These are phyloP conservation scores for Acipenser oxyrinchus DNA, from an alignment of 2,797 vertebrate species.

Conservation along the genomic window DNA sequence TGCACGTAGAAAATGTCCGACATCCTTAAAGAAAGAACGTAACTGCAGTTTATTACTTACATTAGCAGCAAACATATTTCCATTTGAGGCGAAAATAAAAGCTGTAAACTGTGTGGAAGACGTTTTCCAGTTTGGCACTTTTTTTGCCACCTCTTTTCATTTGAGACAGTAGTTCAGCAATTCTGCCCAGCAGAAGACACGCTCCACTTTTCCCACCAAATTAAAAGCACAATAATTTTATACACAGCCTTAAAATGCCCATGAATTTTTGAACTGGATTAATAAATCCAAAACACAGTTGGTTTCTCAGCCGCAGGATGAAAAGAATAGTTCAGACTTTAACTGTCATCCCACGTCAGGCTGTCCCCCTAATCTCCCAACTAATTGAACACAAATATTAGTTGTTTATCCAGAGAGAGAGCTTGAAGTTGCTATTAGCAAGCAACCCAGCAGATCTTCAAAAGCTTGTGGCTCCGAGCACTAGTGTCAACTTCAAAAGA, in stretches of 20 bases:
- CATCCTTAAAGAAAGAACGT: conserved; percentile 39
- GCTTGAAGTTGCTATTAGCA: conserved; percentile 64
- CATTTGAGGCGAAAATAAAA: conserved; percentile 28
- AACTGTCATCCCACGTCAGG: conserved; percentile 48
- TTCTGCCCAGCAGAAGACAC: conserved; percentile 27
- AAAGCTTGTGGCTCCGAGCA: conserved; percentile 43
- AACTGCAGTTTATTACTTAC: conserved; percentile 56
- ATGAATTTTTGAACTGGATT: conserved; percentile 57
- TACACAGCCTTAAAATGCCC: conserved; percentile 40
- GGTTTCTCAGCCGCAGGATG: conserved; percentile 30
- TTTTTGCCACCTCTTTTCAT: conserved; percentile 21
- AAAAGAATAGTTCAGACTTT: conserved; percentile 47
- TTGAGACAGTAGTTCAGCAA: conserved; percentile 15
- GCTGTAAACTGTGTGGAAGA: background rate
- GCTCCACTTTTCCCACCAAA: conserved; percentile 40
- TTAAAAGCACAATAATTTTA: conserved; percentile 42
- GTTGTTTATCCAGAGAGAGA: conserved; percentile 48
- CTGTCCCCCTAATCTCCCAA: conserved; percentile 59
- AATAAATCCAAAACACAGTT: conserved; percentile 42
- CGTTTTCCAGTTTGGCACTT: conserved; percentile 38
- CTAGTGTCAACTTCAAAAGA: conserved; percentile 61
- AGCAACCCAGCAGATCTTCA: conserved; percentile 58
- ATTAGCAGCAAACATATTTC: conserved; percentile 47
- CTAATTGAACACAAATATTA: conserved; percentile 65
- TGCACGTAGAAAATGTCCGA: conserved; percentile 51